Percentiles rank a stretch among this genome's conserved stretches.
phyloP scores from a whole-genome alignment of 2,888 invertebrate species.

The Brachynemurus nebulosus region DNA sequence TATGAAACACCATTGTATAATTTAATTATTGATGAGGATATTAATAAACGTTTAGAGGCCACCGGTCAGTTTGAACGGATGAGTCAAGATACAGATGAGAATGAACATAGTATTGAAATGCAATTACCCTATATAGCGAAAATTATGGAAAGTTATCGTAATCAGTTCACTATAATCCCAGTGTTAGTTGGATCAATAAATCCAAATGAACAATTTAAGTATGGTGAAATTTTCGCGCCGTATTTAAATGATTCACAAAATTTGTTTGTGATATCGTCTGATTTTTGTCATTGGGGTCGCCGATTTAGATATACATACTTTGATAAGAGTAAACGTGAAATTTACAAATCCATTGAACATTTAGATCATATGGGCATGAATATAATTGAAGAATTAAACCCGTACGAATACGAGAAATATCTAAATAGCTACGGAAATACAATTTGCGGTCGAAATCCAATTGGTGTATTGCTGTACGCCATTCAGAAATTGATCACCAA shows the following conservation, averaged over 20 bases:
- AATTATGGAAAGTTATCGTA: conserved; percentile 92
- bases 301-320: conserved; percentile 80
- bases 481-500: conserved; percentile 15
- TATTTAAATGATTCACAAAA: conserved; percentile 91
- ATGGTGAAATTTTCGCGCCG: conserved; percentile 77
- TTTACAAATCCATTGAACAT: conserved; percentile 87
- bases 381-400: conserved; percentile 84
- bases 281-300: conserved; percentile 99
- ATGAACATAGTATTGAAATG: conserved; percentile 99
- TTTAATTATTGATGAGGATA: conserved; percentile 80
- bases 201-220: conserved; percentile 76
- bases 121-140: conserved; percentile 97
- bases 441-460: conserved; percentile 99
- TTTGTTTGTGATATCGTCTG: conserved; percentile 92
- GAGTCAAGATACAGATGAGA: conserved; percentile 87
- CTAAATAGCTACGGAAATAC: conserved; percentile 92
- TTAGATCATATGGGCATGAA: conserved; percentile 96
- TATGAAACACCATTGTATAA: conserved; percentile 95
- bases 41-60: conserved; percentile 74
- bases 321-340: conserved; percentile 65
- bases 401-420: conserved; percentile 81
- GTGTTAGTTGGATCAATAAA: conserved; percentile 89
- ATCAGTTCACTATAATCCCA: conserved; percentile 88
- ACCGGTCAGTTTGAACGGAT: conserved; percentile 88
- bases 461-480: conserved; percentile 87